These are phyloP conservation scores for Nautilus pompilius DNA, from an alignment of 1,140 invertebrate genomes.

Conservation along the genomic window DNA sequence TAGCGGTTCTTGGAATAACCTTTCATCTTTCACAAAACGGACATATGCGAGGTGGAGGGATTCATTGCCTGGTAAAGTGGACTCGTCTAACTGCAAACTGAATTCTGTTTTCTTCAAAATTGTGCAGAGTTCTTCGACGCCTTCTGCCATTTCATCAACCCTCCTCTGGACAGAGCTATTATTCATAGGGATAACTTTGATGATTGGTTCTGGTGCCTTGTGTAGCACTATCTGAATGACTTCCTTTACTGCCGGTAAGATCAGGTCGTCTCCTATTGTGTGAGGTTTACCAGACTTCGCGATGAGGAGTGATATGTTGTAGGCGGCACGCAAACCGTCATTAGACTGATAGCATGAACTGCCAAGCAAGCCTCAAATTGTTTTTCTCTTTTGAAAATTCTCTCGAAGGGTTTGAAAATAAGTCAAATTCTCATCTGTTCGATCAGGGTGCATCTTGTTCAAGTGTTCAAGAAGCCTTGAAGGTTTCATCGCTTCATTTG, in stretches of 20 bases:
- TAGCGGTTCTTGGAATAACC: background rate
- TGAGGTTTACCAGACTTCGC: background rate
- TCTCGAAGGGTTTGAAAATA: background rate
- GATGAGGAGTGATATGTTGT: background rate
- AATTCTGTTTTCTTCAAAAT: background rate
- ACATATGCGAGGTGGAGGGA: background rate
- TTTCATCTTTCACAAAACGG: background rate
- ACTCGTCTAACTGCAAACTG: background rate
- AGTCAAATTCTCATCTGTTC: background rate
- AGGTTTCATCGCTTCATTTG: background rate
- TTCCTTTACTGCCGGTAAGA: background rate
- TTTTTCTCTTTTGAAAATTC: background rate
- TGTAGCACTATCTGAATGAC: background rate
- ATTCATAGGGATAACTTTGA: background rate
- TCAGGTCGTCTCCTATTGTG: background rate
- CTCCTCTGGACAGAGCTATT: background rate
- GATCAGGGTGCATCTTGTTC: background rate
- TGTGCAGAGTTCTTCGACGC: background rate
- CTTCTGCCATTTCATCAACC: background rate
- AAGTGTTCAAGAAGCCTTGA: background rate
- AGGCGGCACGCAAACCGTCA: background rate
- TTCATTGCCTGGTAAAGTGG: background rate
- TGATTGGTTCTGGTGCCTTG: background rate
- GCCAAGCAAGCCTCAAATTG: background rate
- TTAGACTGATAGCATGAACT: background rate